Base-by-base conservation (phyloP, 2,888 invertebrate species). In the Acholoe squamosa region DNA sequence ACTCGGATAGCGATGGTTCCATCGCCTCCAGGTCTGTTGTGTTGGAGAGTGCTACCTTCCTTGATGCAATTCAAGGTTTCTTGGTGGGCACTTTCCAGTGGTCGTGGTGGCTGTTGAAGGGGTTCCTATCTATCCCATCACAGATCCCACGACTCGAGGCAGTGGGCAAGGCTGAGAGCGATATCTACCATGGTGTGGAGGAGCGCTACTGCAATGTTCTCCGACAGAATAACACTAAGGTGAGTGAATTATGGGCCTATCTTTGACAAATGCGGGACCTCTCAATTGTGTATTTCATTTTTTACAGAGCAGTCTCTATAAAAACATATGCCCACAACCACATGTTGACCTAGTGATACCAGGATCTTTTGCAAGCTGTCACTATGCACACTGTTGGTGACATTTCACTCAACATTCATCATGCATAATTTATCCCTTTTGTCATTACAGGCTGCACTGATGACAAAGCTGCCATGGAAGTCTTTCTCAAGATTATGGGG, bases 401-500 rank as follows among this genome's bases (percentile, higher is more conserved):
- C 10, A 43, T 43, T 10, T 43, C 10, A 10, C 43, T 43, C 43
- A 43, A 43, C 43, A 43, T 43, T 3, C 43, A 3, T 43, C 5
- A 10, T 43, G 10, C 43, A 43, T 43, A 43, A 43, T 43, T 43
- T 43, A 43, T 43, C 10, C 5, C 43, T 43, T 43, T 43, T 43
- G 43, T 43, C 43, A 43, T 91, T 91, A 7, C 88, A 89, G 89
- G 93, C 95, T 3, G 93, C 92, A 5, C 91, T 95, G 52, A 95
- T 95, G 93, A 93, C 95, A 28, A 94, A 94, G 90, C 96, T 99
- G 93, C 99, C 99, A 0, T 96, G 99, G 92, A 97, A 98, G 89
- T 97, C 98, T 19, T 97, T 98, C 3, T 99, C 99, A 91, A 97
- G 98, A 92, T 96, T 97, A 80, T 99, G 98, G 98, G 99, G 99